Conservation (phyloP, 23 tunicate species). For the Styela plicata region DNA sequence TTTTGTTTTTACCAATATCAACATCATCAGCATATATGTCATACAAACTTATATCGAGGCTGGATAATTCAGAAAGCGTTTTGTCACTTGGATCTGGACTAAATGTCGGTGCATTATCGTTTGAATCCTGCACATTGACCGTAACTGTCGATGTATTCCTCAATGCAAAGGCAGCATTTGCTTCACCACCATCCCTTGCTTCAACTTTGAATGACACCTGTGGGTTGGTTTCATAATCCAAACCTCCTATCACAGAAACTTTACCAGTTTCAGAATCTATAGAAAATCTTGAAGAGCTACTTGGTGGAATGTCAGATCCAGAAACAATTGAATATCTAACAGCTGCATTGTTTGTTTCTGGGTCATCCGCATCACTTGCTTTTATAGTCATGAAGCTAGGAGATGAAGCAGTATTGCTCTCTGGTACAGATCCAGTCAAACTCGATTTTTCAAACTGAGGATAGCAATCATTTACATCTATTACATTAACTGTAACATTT, state of each 20-base stretch:
- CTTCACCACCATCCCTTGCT: constrained; percentile 50
- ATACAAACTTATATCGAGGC: constrained; percentile 3
- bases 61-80: constrained; percentile 44
- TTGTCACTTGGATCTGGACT: constrained; percentile 4
- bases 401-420: constrained; percentile 13
- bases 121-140: constrained; percentile 46
- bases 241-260: constrained; percentile 34
- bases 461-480: constrained; percentile 57
- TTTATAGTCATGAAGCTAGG: neutral
- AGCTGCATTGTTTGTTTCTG: neutral
- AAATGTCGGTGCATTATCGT: constrained; percentile 72
- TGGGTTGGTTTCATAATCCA: constrained; percentile 55
- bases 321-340: constrained; percentile 14
- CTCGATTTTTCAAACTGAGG: constrained; percentile 50
- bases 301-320: neutral
- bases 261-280: constrained; percentile 25
- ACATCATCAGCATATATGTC: constrained; percentile 44
- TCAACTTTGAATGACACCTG: constrained; percentile 35
- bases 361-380: constrained; percentile 13
- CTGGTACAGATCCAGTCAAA: constrained; percentile 43
- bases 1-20: constrained; percentile 60
- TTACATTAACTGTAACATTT: constrained; percentile 23
- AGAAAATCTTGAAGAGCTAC: neutral
- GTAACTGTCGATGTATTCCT: constrained; percentile 34
- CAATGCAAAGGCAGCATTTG: neutral